phyloP scores from a whole-genome alignment of 1,140 invertebrate species.

The Zeugodacus cucurbitae region DNA sequence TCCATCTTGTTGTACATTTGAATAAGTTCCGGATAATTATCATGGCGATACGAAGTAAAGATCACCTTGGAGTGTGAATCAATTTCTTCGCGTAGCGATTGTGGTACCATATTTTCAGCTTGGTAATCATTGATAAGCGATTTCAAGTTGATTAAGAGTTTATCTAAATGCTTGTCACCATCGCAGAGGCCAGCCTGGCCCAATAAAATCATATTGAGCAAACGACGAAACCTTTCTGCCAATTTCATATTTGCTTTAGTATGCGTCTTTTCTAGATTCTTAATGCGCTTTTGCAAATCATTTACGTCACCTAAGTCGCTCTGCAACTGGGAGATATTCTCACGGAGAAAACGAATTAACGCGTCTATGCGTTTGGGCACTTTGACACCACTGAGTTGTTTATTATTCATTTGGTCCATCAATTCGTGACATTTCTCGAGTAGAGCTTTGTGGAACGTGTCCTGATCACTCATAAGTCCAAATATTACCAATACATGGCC shows the following conservation, averaged over 20 bases:
- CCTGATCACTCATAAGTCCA: conserved; percentile 67
- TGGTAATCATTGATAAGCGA: conserved; percentile 64
- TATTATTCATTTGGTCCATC: conserved; percentile 46
- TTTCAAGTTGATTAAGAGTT: conserved; percentile 64
- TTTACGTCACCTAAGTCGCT: conserved; percentile 64
- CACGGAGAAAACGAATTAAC: conserved; percentile 54
- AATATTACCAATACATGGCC: conserved; percentile 67
- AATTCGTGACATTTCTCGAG: conserved; percentile 61
- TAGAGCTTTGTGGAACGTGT: conserved; percentile 67
- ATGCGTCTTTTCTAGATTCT: conserved; percentile 66
- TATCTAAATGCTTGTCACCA: conserved; percentile 67
- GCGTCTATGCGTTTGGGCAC: conserved; percentile 55
- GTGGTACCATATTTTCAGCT: conserved; percentile 61
- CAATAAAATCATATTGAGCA: conserved; percentile 69
- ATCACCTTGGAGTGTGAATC: conserved; percentile 68
- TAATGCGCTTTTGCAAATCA: conserved; percentile 65
- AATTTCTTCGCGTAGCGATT: conserved; percentile 66
- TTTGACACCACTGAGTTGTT: conserved; percentile 42
- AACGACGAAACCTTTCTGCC: conserved; percentile 63
- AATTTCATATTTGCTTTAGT: conserved; percentile 66
- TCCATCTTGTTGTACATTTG: conserved; percentile 61
- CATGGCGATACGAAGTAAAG: conserved; percentile 66
- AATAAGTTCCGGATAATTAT: conserved; percentile 67
- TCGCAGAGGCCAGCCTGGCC: conserved; percentile 69
- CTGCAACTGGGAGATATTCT: conserved; percentile 53